These are phyloP conservation scores for Heliornis fulica DNA, from an alignment of 2,113 vertebrate genomes.

Conservation along the genomic window DNA sequence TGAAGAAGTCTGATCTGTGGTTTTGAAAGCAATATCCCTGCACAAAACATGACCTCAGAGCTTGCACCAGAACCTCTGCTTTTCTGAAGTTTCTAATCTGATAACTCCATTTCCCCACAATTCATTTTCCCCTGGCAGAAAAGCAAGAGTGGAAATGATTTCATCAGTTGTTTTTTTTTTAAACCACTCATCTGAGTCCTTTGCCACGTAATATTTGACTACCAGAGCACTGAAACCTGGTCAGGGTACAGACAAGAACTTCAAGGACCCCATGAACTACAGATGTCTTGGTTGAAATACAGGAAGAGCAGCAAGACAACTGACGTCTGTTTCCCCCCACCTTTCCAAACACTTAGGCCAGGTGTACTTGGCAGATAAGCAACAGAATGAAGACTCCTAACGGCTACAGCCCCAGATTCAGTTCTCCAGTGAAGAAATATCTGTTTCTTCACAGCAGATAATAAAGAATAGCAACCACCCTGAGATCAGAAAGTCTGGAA, in stretches of 20 bases:
- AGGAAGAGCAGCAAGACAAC: not conserved
- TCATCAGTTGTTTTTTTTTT: no score
- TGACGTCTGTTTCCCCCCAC: not conserved
- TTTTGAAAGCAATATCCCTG: not conserved
- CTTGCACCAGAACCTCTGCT: not conserved
- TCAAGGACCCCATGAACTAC: not conserved
- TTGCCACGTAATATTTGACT: not conserved
- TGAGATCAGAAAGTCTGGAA: not conserved
- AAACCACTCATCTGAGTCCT: not conserved
- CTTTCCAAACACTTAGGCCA: not conserved
- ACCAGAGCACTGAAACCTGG: not conserved
- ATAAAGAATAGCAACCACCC: not conserved
- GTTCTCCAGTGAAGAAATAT: not conserved
- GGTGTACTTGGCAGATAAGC: not conserved
- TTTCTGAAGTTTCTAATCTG: not conserved
- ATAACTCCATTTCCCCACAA: not conserved
- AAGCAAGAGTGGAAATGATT: no score
- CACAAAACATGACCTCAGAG: not conserved
- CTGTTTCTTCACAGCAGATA: not conserved
- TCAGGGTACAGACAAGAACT: not conserved
- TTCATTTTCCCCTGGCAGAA: not conserved
- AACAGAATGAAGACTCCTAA: not conserved
- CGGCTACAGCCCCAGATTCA: not conserved
- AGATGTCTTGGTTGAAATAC: not conserved
- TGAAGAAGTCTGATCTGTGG: not conserved